Evolutionary conservation across 2,888 invertebrate genomes (phyloP).

Genomic region (Pteria penguin): DNA sequence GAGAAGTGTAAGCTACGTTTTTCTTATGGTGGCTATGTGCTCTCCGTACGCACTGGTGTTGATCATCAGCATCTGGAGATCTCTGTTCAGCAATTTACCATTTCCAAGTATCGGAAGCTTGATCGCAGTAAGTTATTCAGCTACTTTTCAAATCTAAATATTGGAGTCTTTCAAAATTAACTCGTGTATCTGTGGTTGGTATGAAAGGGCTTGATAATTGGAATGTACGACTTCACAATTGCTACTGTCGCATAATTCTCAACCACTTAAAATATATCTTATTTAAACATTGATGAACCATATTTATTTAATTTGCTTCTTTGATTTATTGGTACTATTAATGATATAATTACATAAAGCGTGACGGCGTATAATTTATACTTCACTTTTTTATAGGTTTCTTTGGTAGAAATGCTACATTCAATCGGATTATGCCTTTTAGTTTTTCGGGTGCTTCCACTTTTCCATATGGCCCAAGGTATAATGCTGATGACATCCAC

Average conservation of each 20-base stretch:
- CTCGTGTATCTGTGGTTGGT: no score
- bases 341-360: no score
- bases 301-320: no score
- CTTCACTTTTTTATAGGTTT: conserved; percentile 56
- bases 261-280: no score
- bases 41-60: conserved; percentile 93
- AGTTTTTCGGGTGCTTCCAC: conserved; percentile 72
- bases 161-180: no score
- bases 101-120: conserved; percentile 60
- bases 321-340: no score
- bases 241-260: no score
- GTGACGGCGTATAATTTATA: no score
- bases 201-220: no score
- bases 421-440: conserved; percentile 72
- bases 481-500: conserved; percentile 69
- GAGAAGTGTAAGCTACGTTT: background rate
- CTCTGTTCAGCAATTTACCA: conserved; percentile 67
- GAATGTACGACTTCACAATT: no score
- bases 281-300: no score
- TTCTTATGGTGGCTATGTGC: conserved; percentile 89
- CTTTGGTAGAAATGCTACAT: conserved; percentile 59
- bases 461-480: conserved; percentile 68
- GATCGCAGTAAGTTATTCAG: conserved; percentile 66
- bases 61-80: conserved; percentile 81
- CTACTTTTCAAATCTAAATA: no score